Conservation (phyloP, 2,888 invertebrate species). For the Cerastis rubricosa region DNA sequence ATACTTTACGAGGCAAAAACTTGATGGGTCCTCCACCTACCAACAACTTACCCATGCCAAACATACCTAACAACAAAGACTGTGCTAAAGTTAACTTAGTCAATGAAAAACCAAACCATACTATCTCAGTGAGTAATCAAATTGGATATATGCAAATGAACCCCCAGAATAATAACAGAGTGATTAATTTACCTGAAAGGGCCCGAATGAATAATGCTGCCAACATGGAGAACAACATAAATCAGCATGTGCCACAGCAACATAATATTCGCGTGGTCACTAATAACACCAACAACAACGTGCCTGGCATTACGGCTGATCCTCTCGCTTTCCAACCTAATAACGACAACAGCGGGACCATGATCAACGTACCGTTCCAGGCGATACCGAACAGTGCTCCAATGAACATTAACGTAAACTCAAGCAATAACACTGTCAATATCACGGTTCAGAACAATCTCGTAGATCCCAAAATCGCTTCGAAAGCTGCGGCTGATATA, state of each 20-base stretch:
- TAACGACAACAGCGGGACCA: conserved; percentile 83
- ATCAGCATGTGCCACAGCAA: conserved; percentile 86
- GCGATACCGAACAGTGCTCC: conserved; percentile 89
- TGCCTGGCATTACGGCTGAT: conserved; percentile 79
- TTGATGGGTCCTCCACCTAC: conserved; percentile 83
- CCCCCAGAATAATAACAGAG: conserved; percentile 85
- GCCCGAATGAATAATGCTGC: conserved; percentile 81
- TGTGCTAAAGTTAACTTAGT: conserved; percentile 85
- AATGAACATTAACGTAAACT: conserved; percentile 89
- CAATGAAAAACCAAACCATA: conserved; percentile 85
- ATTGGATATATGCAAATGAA: conserved; percentile 89
- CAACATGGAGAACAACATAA: conserved; percentile 82
- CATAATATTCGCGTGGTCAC: conserved; percentile 88
- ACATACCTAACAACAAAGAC: conserved; percentile 79
- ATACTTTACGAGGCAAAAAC: conserved; percentile 84
- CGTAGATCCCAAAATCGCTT: conserved; percentile 88
- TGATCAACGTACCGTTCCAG: conserved; percentile 89
- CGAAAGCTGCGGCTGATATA: conserved; percentile 84
- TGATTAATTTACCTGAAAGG: conserved; percentile 87
- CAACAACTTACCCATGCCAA: conserved; percentile 79
- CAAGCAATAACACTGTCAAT: conserved; percentile 88
- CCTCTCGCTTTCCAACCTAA: conserved; percentile 86
- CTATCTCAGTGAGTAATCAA: conserved; percentile 86
- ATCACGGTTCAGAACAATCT: conserved; percentile 89
- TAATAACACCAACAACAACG: conserved; percentile 82